Base-by-base conservation (phyloP, 2,113 vertebrate genomes). In the Actinemys pallida region DNA sequence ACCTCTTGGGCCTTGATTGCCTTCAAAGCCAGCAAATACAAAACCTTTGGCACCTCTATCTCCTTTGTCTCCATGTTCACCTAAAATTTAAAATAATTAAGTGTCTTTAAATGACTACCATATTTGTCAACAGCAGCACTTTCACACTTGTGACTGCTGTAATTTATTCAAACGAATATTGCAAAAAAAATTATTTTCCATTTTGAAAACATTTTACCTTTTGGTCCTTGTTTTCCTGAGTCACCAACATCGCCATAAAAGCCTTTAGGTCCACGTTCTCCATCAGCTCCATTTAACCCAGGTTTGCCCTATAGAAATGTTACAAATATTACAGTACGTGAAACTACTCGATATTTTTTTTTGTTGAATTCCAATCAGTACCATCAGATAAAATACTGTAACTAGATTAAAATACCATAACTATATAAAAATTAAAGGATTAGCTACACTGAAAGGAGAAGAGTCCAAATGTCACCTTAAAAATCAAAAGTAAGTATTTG, bases 241-340 rank as follows among this genome's bases (percentile, higher is more conserved):
- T 99, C 98, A 96, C 98, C 98, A 27, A 87, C 89, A 94, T 98
- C 98, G 87, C 98, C 97, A 8, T 98, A 98, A 93, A 98, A 98
- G 84, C 98, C 98, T 90, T 94, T 98, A 65, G 84, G 97, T 45
- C 98, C 97, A 69, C 96, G 81, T 94, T 99, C 98, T 92, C 98
- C 98, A 87, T 98, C 96, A 78, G 53, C 93, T 57, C 98, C 98
- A 90, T 98, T 97, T 89, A 95, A 96, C 89, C 97, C 98, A 87
- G 97, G 85, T 29, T 98, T 97, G 84, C 98, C 98, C 98, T 99
- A 95, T 96, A 79, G 85, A 79, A 47, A 47, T 52, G 45, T 11
- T n/a, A 29, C 47, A 25, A 95, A 94, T 90, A 90, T 52, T 87
- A 92, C 35, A 59, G 39, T 49, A 76, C n/a, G 56, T 81, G 17